Evolutionary conservation across 2,888 invertebrate species (phyloP).

Genomic region (Lasioglossum pauxillum): DNA sequence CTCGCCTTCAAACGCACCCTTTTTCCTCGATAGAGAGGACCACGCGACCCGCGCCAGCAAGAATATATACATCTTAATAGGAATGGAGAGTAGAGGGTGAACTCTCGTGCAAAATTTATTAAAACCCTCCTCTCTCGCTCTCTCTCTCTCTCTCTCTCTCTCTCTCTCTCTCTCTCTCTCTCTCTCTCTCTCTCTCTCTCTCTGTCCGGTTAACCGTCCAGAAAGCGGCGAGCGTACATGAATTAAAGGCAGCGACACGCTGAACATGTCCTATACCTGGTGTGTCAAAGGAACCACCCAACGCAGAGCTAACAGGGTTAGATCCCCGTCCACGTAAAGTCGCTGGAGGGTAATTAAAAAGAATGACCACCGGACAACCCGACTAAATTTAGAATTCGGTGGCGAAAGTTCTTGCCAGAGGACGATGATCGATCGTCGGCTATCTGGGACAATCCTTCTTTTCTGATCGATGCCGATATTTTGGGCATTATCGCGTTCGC

Average conservation of each 20-base stretch:
- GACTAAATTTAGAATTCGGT: conserved; percentile 68
- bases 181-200: neutral
- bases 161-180: conserved; percentile 7
- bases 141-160: neutral
- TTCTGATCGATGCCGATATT: conserved; percentile 1
- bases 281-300: conserved; percentile 65
- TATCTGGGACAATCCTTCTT: conserved; percentile 33
- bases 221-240: conserved; percentile 58
- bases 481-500: neutral
- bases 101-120: conserved; percentile 60
- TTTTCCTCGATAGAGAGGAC: conserved; percentile 11
- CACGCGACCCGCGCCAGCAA: conserved; percentile 29
- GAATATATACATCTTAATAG: conserved; percentile 61
- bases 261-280: conserved; percentile 47
- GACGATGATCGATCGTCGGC: conserved; percentile 39
- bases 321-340: conserved; percentile 43
- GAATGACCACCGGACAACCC: conserved; percentile 65
- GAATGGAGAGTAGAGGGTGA: conserved; percentile 51
- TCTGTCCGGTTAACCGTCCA: conserved; percentile 59
- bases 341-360: conserved; percentile 67
- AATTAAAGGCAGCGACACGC: conserved; percentile 66
- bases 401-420: conserved; percentile 46
- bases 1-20: conserved; percentile 29
- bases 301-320: conserved; percentile 68
- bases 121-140: conserved; percentile 45